Conservation (phyloP, 37 sponge, comb jelly and placozoan species). For the Dysidea cf. avara region DNA sequence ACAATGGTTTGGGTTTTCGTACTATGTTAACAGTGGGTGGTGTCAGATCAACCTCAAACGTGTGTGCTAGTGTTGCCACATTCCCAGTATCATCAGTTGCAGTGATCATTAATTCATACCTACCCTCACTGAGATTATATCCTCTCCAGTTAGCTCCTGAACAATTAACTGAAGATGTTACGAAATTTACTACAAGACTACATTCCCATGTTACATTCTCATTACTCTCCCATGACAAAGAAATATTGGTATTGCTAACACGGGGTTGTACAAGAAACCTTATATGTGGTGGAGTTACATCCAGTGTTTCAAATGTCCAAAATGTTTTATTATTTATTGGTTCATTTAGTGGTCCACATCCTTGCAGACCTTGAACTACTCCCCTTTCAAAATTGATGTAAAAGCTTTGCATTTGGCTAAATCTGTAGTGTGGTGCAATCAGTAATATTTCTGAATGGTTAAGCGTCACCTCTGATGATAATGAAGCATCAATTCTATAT, state of each 20-base stretch:
- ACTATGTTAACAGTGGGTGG: too few species aligned
- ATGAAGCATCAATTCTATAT: conserved; percentile 23
- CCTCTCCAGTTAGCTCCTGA: too few species aligned
- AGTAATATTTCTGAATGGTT: neutral
- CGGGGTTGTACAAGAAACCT: neutral
- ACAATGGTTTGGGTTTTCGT: too few species aligned
- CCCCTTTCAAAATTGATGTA: conserved; percentile 32
- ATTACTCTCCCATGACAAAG: too few species aligned
- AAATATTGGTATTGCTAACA: conserved; percentile 24
- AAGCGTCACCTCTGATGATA: conserved; percentile 16
- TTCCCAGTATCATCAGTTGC: too few species aligned
- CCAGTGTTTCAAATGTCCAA: conserved; percentile 41
- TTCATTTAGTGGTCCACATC: conserved; percentile 41
- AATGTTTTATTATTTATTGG: conserved; percentile 22
- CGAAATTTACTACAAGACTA: too few species aligned
- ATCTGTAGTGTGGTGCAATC: conserved; percentile 14
- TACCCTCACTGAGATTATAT: too few species aligned
- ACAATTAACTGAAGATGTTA: too few species aligned
- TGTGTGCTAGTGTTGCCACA: too few species aligned
- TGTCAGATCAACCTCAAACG: too few species aligned
- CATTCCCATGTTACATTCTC: too few species aligned
- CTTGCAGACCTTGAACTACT: conserved; percentile 19
- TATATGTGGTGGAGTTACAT: conserved; percentile 36
- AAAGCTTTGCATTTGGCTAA: conserved; percentile 8
- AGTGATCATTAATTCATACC: too few species aligned